A percentile compares a stretch with the other conserved stretches of the same genome.
Conservation (phyloP, 2,888 invertebrate genomes). For the Phania funesta region DNA sequence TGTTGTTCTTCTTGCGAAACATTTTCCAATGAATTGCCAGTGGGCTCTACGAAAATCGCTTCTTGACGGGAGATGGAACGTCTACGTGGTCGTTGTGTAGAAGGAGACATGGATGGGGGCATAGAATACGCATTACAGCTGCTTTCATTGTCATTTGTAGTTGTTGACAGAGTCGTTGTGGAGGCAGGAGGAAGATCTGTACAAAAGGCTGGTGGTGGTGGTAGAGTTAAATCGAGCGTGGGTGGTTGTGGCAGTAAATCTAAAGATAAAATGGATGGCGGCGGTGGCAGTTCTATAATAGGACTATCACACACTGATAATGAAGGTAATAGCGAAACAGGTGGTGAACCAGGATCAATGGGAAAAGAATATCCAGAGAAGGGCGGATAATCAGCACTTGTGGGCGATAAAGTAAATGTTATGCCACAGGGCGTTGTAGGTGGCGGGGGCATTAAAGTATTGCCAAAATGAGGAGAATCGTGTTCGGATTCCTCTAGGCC, state of each 20-base stretch:
- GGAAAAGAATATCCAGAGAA: conserved; percentile 75
- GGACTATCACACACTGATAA: conserved; percentile 76
- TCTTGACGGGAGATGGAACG: conserved; percentile 91
- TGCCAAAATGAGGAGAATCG: conserved; percentile 80
- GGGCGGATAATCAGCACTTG: conserved; percentile 80
- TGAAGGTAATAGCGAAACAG: conserved; percentile 78
- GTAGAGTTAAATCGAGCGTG: conserved; percentile 69
- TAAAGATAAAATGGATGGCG: conserved; percentile 72
- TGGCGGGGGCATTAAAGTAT: conserved; percentile 80
- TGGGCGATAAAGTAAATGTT: conserved; percentile 84
- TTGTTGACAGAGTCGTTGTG: conserved; percentile 4
- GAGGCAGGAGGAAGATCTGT: conserved; percentile 51
- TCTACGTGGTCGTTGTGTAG: conserved; percentile 82
- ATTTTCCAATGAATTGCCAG: conserved; percentile 86
- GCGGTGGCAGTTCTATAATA: conserved; percentile 74
- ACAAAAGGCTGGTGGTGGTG: conserved; percentile 68
- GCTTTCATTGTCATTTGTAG: conserved; percentile 66
- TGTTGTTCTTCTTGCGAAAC: conserved; percentile 82
- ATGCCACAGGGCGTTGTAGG: conserved; percentile 83
- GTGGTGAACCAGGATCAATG: conserved; percentile 77
- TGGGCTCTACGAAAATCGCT: conserved; percentile 89
- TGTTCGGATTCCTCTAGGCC: conserved; percentile 80
- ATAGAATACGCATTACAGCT: conserved; percentile 68
- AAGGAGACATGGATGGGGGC: conserved; percentile 73
- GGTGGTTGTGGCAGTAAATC: conserved; percentile 68